Conservation (phyloP, 2,113 vertebrate species). For the Actinemys pallida region DNA sequence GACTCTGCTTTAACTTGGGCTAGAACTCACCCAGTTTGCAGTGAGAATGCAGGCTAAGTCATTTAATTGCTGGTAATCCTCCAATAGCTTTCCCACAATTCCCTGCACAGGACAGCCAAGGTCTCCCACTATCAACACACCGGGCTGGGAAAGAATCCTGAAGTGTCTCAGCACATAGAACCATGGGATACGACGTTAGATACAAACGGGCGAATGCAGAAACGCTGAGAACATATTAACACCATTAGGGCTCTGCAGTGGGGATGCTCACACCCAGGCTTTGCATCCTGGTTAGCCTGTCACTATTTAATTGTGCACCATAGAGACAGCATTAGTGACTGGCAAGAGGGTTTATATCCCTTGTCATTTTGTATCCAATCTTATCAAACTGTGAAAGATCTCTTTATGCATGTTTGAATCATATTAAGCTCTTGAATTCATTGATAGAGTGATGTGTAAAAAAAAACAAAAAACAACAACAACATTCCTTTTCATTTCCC, state of each 20-base stretch:
- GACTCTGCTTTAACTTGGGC: not conserved
- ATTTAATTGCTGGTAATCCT: not conserved
- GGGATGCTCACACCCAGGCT: not conserved
- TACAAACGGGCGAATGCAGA: too few relatives aligned
- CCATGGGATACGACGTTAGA: too few relatives aligned
- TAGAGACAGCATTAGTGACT: too few relatives aligned
- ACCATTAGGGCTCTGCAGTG: not conserved
- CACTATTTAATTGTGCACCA: not conserved
- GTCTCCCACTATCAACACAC: not conserved
- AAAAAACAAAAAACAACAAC: not conserved
- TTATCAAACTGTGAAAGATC: not conserved
- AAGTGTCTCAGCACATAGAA: too few relatives aligned
- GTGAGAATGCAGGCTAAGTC: not conserved
- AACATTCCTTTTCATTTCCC: not conserved
- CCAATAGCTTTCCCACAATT: too few relatives aligned
- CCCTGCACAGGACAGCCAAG: not conserved
- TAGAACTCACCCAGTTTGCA: not conserved
- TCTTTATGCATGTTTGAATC: not conserved
- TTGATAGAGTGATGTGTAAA: not conserved
- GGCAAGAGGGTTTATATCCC: not conserved
- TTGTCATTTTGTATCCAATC: not conserved
- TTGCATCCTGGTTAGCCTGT: not conserved
- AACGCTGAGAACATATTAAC: too few relatives aligned
- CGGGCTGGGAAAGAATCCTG: too few relatives aligned
- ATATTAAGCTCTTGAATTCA: not conserved